Base-by-base conservation (phyloP, 2,888 invertebrate genomes). In the Lasioglossum marginatum region DNA sequence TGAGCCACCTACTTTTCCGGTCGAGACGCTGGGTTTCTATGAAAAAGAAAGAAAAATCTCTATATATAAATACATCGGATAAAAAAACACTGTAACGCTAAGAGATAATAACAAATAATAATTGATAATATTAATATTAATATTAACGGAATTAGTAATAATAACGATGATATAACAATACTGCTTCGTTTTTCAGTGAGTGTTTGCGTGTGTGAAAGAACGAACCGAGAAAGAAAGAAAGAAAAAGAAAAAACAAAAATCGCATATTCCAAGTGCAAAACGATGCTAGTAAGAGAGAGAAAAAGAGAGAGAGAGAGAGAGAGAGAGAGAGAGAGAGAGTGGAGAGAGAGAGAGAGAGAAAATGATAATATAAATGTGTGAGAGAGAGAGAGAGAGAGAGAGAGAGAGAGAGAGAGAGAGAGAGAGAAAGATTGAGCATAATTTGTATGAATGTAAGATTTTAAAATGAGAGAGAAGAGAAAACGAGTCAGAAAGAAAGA, bases 61-160 rank as follows among this genome's bases (percentile, higher is more conserved):
- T 23, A 63, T 93, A 93, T 92, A 94, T 93, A 92, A 91, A 93
- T 92, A 93, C 92, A 95, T 95, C 95, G 95, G 95, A 95, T 94
- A 95, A 95, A 94, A 43, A 43, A 43, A 43, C 43, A 43, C 43
- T 95, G 95, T 89, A 85, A 85, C 88, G 86, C 87, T 90, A 94
- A 95, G 94, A 92, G 92, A 94, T 93, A 93, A 94, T 92, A 95
- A 94, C 91, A 94, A 93, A 92, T 92, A 93, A 93, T 92, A 92
- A 92, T 92, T 92, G 92, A 91, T 91, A 91, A 79, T 87, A 90
- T 90, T 91, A 91, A 92, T 93, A 92, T 92, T 91, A 91, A 95
- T 95, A 89, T 88, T 90, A 91, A 86, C 87, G 90, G 92, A 90
- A 86, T 12, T 85, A 90, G 89, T 92, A 91, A 91, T 92, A 92